Percentiles rank a stretch among this genome's conserved stretches.
Evolutionary conservation across 2,888 invertebrate species (phyloP).

Genomic region (Operophtera brumata): DNA sequence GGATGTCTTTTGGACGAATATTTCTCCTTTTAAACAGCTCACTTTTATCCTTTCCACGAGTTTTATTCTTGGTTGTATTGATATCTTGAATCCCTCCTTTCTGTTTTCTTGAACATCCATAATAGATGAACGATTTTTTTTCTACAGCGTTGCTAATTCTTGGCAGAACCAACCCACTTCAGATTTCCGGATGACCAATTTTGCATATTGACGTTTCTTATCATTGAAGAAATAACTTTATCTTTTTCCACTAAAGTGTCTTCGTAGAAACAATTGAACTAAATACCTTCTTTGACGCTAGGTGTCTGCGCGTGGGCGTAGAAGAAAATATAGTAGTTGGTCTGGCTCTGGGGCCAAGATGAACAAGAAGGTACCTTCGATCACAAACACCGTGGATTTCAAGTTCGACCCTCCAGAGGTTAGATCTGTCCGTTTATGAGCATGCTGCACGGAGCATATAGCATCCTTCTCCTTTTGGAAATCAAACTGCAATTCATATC

Average conservation of each 20-base stretch:
- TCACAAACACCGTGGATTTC: conserved; percentile 77
- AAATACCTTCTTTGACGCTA: conserved; percentile 12
- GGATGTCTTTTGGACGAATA: not conserved
- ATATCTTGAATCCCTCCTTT: not conserved
- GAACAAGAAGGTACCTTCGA: conserved; percentile 83
- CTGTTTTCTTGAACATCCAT: not conserved
- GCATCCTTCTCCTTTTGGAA: not conserved
- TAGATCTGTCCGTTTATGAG: conserved; percentile 61
- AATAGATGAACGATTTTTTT: not conserved
- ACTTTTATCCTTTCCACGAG: too few species aligned
- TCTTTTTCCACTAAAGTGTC: not conserved
- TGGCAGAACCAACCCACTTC: not conserved
- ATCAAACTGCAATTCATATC: not conserved
- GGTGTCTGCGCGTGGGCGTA: conserved; percentile 76
- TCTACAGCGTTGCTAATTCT: not conserved
- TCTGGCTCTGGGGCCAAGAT: conserved; percentile 75
- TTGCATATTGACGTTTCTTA: not conserved
- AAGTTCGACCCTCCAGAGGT: conserved; percentile 82
- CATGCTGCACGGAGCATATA: conserved; percentile 35
- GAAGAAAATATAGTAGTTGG: conserved; percentile 18
- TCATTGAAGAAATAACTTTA: too few species aligned
- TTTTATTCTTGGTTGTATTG: too few species aligned
- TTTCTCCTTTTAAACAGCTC: too few species aligned
- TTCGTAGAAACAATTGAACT: not conserved
- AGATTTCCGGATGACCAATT: not conserved